Conservation (phyloP, 2,888 invertebrate species). For the Hemaris fuciformis region DNA sequence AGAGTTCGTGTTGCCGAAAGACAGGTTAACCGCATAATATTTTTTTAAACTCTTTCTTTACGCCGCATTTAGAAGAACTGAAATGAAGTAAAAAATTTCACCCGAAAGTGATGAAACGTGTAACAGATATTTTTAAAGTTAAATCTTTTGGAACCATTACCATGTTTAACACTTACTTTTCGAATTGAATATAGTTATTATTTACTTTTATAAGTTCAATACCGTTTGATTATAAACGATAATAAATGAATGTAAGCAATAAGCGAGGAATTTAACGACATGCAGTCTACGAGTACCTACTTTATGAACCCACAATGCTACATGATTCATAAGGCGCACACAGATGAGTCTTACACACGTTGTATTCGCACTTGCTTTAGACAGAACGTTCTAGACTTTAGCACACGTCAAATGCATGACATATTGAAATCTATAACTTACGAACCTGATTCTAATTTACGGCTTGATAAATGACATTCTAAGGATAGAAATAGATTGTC, state of each 20-base stretch:
- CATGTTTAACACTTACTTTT: too few relatives aligned
- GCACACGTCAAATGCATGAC: neutral
- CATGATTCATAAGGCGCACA: neutral
- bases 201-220: too few relatives aligned
- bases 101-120: neutral
- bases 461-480: too few relatives aligned
- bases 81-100: neutral
- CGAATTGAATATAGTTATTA: too few relatives aligned
- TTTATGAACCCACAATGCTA: neutral
- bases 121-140: neutral
- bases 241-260: too few relatives aligned
- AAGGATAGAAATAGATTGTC: too few relatives aligned
- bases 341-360: neutral
- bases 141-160: too few relatives aligned
- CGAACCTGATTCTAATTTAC: neutral
- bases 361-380: neutral
- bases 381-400: neutral
- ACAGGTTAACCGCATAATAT: conserved; percentile 39
- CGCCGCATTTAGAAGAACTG: conserved; percentile 19
- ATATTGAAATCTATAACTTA: neutral
- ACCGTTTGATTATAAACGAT: too few relatives aligned
- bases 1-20: conserved; percentile 38
- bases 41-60: conserved; percentile 36
- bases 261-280: too few relatives aligned
- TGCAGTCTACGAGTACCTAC: conserved; percentile 6